A percentile compares a stretch with the other conserved stretches of the same genome.
phyloP scores from a whole-genome alignment of 2,113 vertebrate species.

The Petaurus breviceps region DNA sequence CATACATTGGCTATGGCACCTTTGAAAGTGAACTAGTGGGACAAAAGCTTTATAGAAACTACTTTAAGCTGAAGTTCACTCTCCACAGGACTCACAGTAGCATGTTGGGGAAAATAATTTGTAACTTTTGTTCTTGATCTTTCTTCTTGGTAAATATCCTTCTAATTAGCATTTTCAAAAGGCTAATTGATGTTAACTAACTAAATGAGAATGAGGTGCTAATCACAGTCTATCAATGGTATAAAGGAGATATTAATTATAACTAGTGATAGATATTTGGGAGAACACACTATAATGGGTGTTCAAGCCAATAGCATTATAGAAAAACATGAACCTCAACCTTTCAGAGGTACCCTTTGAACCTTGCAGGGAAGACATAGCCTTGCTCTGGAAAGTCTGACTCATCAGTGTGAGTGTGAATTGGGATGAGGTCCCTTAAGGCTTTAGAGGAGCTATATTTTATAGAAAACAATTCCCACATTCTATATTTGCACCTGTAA shows the following conservation, averaged over 20 bases:
- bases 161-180: too few species aligned
- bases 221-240: too few species aligned
- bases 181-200: too few species aligned
- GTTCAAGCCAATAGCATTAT: too few species aligned
- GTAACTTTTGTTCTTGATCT: not conserved
- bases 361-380: not conserved
- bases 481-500: not conserved
- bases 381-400: not conserved
- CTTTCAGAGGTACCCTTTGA: not conserved
- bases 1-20: not conserved
- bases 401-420: not conserved
- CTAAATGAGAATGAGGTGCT: too few species aligned
- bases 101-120: not conserved
- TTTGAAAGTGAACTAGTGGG: not conserved
- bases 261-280: not conserved
- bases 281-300: not conserved
- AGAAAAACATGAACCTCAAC: not conserved
- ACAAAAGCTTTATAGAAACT: not conserved
- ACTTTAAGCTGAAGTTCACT: not conserved
- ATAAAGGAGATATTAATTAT: not conserved
- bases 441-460: not conserved
- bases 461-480: not conserved
- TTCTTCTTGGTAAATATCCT: not conserved
- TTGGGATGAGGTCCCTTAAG: not conserved
- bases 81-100: not conserved